These are phyloP conservation scores for Pogona vitticeps DNA, from an alignment of 2,113 vertebrate genomes.

Conservation along the genomic window DNA sequence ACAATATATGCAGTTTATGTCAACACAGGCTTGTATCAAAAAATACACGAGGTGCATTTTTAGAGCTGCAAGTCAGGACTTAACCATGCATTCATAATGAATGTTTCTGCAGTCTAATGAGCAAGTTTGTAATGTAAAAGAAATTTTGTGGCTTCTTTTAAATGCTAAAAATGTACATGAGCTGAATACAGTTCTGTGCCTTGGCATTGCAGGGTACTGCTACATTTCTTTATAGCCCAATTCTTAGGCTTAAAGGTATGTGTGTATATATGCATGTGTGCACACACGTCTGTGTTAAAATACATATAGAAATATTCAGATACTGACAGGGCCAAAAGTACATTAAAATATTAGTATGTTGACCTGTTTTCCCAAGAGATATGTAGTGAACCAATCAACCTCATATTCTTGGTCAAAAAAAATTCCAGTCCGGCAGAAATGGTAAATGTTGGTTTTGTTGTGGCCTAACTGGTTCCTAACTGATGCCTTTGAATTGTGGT, in stretches of 20 bases:
- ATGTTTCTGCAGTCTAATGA: slow-evolving; percentile 20
- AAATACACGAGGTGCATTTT: slow-evolving; percentile 5
- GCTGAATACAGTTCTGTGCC: neutral
- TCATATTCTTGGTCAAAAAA: too few species aligned
- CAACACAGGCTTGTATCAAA: slow-evolving; percentile 25
- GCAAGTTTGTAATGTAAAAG: neutral
- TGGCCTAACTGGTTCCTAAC: too few species aligned
- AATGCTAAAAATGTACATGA: neutral
- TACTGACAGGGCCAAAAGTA: neutral
- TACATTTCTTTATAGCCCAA: neutral
- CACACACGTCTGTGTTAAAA: neutral
- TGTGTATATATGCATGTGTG: too few species aligned
- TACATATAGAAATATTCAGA: neutral
- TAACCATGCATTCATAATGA: slow-evolving; percentile 21
- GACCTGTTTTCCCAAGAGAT: too few species aligned
- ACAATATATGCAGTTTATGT: slow-evolving; percentile 32
- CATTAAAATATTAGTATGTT: neutral
- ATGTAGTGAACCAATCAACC: too few species aligned
- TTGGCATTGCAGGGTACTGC: neutral
- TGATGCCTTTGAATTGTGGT: too few species aligned
- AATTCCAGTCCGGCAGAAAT: too few species aligned
- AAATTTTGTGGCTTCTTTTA: neutral
- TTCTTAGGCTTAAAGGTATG: neutral
- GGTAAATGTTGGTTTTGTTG: too few species aligned
- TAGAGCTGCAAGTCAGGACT: slow-evolving; percentile 24